Evolutionary conservation across 2,113 vertebrate genomes (phyloP).

Genomic region (Syngnathus floridae): DNA sequence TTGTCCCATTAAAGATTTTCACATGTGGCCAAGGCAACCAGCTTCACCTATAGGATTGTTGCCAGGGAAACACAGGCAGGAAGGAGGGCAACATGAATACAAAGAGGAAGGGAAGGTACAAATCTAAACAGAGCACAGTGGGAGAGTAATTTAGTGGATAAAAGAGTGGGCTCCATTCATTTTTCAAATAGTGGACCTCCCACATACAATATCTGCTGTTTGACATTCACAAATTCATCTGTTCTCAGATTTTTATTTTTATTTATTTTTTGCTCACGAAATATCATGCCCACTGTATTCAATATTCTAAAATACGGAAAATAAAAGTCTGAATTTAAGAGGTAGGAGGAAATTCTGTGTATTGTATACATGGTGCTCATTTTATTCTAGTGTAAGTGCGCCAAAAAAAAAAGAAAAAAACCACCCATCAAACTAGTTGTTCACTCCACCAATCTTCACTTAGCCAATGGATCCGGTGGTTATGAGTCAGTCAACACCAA

Average conservation of each 20-base stretch:
- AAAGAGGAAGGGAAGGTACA: slow-evolving; percentile 21
- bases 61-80: slow-evolving; percentile 51
- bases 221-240: background rate
- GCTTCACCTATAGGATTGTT: slow-evolving; percentile 60
- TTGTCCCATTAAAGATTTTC: slow-evolving; percentile 31
- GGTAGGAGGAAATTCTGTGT: no score
- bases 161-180: background rate
- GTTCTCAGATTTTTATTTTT: background rate
- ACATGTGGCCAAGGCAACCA: slow-evolving; percentile 57
- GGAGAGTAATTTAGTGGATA: background rate
- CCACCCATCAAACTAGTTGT: no score
- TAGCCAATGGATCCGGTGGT: no score
- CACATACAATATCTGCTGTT: background rate
- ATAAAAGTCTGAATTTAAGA: no score
- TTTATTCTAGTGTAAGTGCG: no score
- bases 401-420: no score
- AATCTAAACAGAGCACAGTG: background rate
- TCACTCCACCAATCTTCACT: no score
- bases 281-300: no score
- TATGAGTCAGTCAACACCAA: no score
- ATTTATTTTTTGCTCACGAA: no score
- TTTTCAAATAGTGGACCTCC: background rate
- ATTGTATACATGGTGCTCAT: no score
- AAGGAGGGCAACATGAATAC: slow-evolving; percentile 34
- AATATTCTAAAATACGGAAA: no score